Base-by-base conservation (phyloP, 2,888 invertebrate species). In the Apamea monoglypha region DNA sequence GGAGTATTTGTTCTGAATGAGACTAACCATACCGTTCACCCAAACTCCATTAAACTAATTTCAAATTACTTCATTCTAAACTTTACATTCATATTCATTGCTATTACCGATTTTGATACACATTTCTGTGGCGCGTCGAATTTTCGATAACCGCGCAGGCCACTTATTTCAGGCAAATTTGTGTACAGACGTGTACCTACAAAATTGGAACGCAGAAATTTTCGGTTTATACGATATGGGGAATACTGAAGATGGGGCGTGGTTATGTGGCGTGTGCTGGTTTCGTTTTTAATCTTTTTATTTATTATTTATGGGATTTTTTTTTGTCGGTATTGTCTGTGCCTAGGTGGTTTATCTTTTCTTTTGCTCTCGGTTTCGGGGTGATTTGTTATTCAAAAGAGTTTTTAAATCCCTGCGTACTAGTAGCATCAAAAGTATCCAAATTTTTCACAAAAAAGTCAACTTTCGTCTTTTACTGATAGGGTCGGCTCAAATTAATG, bases 91-190 rank as follows among this genome's bases (percentile, higher is more conserved):
- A 83, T 69, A 82, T 85, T 74, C 76, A 84, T 76, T 78, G 80
- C 81, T 79, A 78, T 88, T 74, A 76, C 79, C 85, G 78, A 82
- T 85, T 90, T 88, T 90, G 88, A 91, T 91, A 91, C 90, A 91
- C 87, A 88, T 88, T 88, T 87, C 88, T 87, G 88, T 87, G 83
- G 88, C 87, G 82, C 91, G 87, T 86, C 87, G 91, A 94, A 93
- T 93, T 93, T 94, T 93, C 93, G 93, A 94, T 95, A 93, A 93
- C 92, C 92, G 86, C 91, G 88, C 91, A 82, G 91, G 92, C 93
- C 93, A 93, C 93, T 94, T 95, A 94, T 95, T 94, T 92, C 89
- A 89, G 89, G 91, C 89, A 91, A 94, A 94, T 94, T 95, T 95
- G 94, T 94, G 92, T 91, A 93, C 92, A 91, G 91, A 92, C 93